Evolutionary conservation across 2,888 invertebrate genomes (phyloP).

Genomic region (Sesamia inferens): DNA sequence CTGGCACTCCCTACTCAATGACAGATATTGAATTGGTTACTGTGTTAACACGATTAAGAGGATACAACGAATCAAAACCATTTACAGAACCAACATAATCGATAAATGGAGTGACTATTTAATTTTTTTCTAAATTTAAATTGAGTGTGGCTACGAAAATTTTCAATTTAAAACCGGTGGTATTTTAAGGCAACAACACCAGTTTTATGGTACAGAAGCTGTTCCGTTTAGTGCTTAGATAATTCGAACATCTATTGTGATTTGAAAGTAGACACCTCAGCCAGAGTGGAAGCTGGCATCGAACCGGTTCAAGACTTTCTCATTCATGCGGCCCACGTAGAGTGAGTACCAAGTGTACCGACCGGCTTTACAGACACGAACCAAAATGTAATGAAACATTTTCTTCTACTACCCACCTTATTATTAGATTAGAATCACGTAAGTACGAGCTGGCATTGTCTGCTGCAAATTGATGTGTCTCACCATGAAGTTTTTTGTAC

Average conservation of each 20-base stretch:
- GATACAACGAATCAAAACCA: conserved; percentile 40
- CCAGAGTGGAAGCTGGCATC: conserved; percentile 77
- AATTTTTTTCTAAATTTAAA: neutral
- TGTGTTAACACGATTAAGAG: conserved; percentile 24
- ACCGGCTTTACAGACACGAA: conserved; percentile 69
- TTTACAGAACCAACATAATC: conserved; percentile 24
- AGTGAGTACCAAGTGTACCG: conserved; percentile 57
- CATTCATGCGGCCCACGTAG: conserved; percentile 85
- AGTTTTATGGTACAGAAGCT: conserved; percentile 73
- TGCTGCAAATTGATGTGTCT: conserved; percentile 57
- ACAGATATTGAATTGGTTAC: conserved; percentile 23
- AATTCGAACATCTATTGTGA: conserved; percentile 85
- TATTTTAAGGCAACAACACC: conserved; percentile 51
- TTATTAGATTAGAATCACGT: conserved; percentile 70
- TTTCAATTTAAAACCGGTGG: conserved; percentile 37
- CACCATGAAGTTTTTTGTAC: conserved; percentile 52
- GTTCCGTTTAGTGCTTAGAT: conserved; percentile 72
- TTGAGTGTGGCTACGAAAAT: too few relatives aligned
- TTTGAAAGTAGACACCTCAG: conserved; percentile 87
- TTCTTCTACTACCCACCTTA: conserved; percentile 67
- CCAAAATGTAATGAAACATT: conserved; percentile 71
- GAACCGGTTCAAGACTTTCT: conserved; percentile 89
- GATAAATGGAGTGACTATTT: conserved; percentile 9
- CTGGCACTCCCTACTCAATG: neutral
- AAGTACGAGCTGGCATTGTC: conserved; percentile 59